Base-by-base conservation (phyloP, 2,797 vertebrate species). In the Salmo trutta region DNA sequence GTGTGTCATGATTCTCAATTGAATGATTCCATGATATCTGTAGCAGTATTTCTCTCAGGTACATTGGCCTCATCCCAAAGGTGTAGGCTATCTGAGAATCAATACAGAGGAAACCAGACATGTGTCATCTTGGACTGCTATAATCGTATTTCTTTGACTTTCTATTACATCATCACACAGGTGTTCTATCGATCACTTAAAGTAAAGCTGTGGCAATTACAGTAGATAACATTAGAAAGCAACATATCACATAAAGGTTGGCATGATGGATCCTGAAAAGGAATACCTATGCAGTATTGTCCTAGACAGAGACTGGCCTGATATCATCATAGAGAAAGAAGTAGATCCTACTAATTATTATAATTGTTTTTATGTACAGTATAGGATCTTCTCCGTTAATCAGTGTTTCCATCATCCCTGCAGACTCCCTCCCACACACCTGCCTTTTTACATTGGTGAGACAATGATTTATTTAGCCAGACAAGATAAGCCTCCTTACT, bases 311-410 rank as follows among this genome's bases (percentile, higher is more conserved):
- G 19, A 59, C 56, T 24, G 56, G 5, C 56, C 54, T 56, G 15
- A n/a, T 62, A 24, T 62, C n/a, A 73, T 31, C 41, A 47, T 12
- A 62, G 64, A 66, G 81, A 81, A 79, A 31, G 8, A 53, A 10
- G 1, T 47, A 24, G 14, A 27, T 59, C 19, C 69, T 16, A 83
- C 85, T 88, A 72, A 73, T 83, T 77, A 70, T 52, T 76, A 29
- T 33, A 1, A 5, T 1, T 88, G n/a, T 87, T 83, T 83, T 70
- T 81, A 54, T 84, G 85, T 91, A 84, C 10, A 47, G 10, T 47
- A 47, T 47, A 83, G 81, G 79, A 84, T 85, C 77, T 77, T 65
- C 82, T 90, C 87, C 87, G 82, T 83, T 91, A 87, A 91, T 91
- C 76, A 87, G 53, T 75, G 79, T 89, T 84, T 89, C 87, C 77